Evolutionary conservation across 2,113 vertebrate species (phyloP), one percentile per base, ranked within the genome.

Genomic region (Noctilio leporinus): DNA sequence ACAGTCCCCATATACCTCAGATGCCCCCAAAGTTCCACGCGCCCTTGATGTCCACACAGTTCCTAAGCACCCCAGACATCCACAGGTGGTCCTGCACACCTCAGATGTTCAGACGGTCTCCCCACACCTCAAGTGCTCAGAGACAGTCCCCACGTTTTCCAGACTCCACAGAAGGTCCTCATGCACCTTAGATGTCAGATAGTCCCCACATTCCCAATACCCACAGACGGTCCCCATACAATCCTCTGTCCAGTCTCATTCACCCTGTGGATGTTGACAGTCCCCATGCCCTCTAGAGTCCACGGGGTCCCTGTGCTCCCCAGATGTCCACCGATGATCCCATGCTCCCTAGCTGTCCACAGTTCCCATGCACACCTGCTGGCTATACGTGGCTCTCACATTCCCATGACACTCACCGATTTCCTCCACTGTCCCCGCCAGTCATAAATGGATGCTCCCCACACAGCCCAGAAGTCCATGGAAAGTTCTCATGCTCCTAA

Each of bases 401-500:
- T 1, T 22, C 24, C 26, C 59, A 38, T 0, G 2, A 45, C 2
- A 33, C 40, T 33, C 9, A 11, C 15, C 30, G 49, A 15, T 20
- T 67, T 20, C 85, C 87, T 51, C 62, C 28, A 22, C 28, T 9
- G 2, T 49, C 35, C 40, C 10, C 35, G n/a, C 10, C 47, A 73
- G 51, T 16, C 28, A 6, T 30, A 43, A 77, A 49, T 10, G 30
- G 69, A 51, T 12, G 14, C 8, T 14, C 11, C 49, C 59, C 26
- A 0, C 26, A 6, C 17, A 28, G 33, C 10, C 16, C 8, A 24
- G 69, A 49, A 10, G 14, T 10, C 81, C 14, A 3, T 20, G 59
- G 20, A 47, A 19, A 33, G 28, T 14, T 22, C 19, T 57, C 57
- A 4, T 0, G 0, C 6, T 43, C 14, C 57, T 38, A 1, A 69